Percentiles rank a stretch among this genome's conserved stretches.
phyloP scores from a whole-genome alignment of 2,797 vertebrate species.

The Anguilla anguilla region DNA sequence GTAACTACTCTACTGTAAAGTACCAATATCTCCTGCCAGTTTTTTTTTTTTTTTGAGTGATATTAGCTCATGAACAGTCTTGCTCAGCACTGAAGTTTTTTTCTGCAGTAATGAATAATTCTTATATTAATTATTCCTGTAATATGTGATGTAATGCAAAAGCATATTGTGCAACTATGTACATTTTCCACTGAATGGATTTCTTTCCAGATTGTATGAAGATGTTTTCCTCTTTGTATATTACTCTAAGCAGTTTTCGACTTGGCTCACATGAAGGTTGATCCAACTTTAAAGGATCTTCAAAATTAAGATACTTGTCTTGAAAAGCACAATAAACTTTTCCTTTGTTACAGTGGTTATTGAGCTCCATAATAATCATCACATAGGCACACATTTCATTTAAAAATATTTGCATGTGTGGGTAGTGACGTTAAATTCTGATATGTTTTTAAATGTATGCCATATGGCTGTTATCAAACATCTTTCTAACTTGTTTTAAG shows the following conservation, averaged over 20 bases:
- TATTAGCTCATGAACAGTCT: background rate
- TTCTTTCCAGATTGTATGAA: background rate
- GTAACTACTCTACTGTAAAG: background rate
- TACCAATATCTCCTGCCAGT: background rate
- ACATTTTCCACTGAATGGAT: background rate
- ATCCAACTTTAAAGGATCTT: background rate
- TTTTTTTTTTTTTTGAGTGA: background rate
- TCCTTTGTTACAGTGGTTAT: background rate
- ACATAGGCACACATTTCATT: too few species aligned
- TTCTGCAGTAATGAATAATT: background rate
- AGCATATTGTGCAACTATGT: background rate
- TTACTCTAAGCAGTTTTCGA: background rate
- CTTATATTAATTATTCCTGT: background rate
- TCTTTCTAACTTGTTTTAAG: too few species aligned
- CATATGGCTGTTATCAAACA: too few species aligned
- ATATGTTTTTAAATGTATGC: too few species aligned
- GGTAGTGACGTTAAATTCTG: too few species aligned
- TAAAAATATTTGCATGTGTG: too few species aligned
- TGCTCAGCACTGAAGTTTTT: background rate
- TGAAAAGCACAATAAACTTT: background rate
- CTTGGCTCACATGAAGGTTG: background rate
- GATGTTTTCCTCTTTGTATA: constrained; percentile 4
- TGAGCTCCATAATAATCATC: background rate
- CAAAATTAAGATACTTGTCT: background rate
- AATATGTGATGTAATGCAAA: background rate